A percentile compares a stretch with the other conserved stretches of the same genome.
These are phyloP conservation scores for Drosophila kambysellisi DNA, from an alignment of 2,888 invertebrate species.

Conservation along the genomic window DNA sequence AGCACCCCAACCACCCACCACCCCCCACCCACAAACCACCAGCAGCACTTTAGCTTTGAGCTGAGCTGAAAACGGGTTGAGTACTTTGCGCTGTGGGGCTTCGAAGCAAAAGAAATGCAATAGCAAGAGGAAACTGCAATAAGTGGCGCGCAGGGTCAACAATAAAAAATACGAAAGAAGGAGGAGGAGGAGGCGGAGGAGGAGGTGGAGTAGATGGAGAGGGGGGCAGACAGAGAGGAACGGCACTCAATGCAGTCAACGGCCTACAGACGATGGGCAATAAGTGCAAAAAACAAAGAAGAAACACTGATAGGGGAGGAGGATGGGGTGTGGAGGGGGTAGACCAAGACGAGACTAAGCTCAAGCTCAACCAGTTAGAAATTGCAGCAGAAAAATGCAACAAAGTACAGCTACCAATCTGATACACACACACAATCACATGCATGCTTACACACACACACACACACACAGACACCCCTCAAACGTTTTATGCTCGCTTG, in stretches of 20 bases:
- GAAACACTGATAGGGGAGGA: constrained; percentile 10
- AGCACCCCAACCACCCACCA: neutral
- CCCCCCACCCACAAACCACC: constrained; percentile 7
- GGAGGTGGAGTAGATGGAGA: neutral
- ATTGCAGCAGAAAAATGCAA: constrained; percentile 77
- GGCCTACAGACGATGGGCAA: constrained; percentile 69
- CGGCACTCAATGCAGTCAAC: constrained; percentile 79
- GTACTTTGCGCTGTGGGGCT: constrained; percentile 73
- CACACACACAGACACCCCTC: constrained; percentile 5
- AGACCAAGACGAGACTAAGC: constrained; percentile 65
- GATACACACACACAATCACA: constrained; percentile 32
- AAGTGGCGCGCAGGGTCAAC: constrained; percentile 83
- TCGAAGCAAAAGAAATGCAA: constrained; percentile 80
- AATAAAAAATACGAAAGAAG: constrained; percentile 38
- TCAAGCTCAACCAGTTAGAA: constrained; percentile 74
- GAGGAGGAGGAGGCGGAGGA: neutral
- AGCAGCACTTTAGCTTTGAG: constrained; percentile 40
- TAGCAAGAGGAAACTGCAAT: constrained; percentile 71
- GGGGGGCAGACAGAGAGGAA: constrained; percentile 55
- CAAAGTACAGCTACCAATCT: constrained; percentile 78
- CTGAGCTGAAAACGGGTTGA: constrained; percentile 68
- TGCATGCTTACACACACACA: neutral
- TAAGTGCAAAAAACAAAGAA: constrained; percentile 49
- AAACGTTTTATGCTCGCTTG: constrained; percentile 59
- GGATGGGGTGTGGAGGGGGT: neutral